Percentiles rank a stretch among this genome's conserved stretches.
These are phyloP conservation scores for Chinchilla lanigera DNA, from an alignment of 2,113 vertebrate genomes.

Conservation along the genomic window DNA sequence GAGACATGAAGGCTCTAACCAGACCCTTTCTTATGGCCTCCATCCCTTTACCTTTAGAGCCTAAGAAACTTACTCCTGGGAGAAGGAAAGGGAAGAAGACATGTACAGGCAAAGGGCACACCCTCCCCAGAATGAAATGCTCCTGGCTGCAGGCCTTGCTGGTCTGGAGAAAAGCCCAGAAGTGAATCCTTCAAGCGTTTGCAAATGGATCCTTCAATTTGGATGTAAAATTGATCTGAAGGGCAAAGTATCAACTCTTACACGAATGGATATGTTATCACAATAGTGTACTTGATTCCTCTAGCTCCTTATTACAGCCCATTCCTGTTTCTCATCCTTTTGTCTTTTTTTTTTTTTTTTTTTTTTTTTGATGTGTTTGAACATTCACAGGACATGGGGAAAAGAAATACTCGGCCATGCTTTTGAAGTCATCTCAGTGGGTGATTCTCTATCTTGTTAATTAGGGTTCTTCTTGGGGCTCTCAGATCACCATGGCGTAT, in stretches of 20 bases:
- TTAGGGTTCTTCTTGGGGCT: not conserved
- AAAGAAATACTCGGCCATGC: not conserved
- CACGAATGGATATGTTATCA: not conserved
- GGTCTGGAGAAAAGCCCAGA: not conserved
- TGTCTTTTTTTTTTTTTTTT: not conserved
- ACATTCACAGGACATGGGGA: not conserved
- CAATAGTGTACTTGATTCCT: not conserved
- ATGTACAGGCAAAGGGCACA: not conserved
- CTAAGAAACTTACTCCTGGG: not conserved
- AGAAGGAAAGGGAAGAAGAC: not conserved
- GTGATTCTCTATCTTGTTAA: not conserved
- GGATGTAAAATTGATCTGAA: not conserved
- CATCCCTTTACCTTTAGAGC: not conserved
- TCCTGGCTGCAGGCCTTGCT: not conserved
- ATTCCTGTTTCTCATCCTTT: not conserved
- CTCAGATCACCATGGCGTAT: not conserved
- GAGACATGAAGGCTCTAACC: not conserved
- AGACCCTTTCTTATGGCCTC: not conserved
- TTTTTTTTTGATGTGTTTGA: not conserved
- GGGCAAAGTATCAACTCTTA: not conserved
- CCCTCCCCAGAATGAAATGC: not conserved
- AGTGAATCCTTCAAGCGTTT: slow-evolving; percentile 16
- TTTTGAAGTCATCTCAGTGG: not conserved
- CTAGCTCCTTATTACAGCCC: not conserved
- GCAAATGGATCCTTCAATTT: slow-evolving; percentile 14